Evolutionary conservation across 2,113 vertebrate species (phyloP), one percentile per base, ranked within the genome.

Genomic region (Pollimyrus isidori): DNA sequence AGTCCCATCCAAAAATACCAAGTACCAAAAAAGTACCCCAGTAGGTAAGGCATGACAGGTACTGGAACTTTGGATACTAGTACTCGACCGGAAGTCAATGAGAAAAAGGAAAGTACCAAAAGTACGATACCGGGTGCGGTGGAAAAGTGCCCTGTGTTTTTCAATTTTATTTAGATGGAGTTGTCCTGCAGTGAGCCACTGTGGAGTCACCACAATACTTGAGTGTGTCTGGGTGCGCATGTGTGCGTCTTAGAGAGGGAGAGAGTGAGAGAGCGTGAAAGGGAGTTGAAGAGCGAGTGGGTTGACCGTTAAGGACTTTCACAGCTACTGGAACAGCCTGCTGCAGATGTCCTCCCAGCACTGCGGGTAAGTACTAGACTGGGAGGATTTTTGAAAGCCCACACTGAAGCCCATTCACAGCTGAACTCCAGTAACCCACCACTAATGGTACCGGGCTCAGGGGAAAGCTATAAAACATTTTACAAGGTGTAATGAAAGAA

Each of bases 401-500:
- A 23, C 91, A 42, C 53, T 45, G 65, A 53, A 83, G 86, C 73
- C 76, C 88, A 58, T 89, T 84, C 53, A 84, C 50, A 48, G 46
- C 69, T 53, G n/a, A 88, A 52, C 39, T n/a, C 46, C 23, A 65
- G 91, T 65, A 93, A 91, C 91, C 91, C 92, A 90, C 90, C 89
- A 88, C 90, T 92, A 82, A 58, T 46, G 88, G 91, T 89, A 91
- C 90, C 87, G 90, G 92, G 92, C 93, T 89, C 93, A 91, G 92
- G 92, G 91, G 91, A 69, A 93, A 93, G 90, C 92, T 93, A 94
- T 95, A 94, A 95, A 95, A 92, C 62, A 83, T 62, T 93, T 95
- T 95, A 95, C 93, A 95, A 95, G 94, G 94, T 94, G 94, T 94
- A 93, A 94, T 92, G 91, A 94, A 92, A 94, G 95, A 92, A 94